phyloP scores from a whole-genome alignment of 2,113 vertebrate genomes.

The Oenanthe oenanthe region DNA sequence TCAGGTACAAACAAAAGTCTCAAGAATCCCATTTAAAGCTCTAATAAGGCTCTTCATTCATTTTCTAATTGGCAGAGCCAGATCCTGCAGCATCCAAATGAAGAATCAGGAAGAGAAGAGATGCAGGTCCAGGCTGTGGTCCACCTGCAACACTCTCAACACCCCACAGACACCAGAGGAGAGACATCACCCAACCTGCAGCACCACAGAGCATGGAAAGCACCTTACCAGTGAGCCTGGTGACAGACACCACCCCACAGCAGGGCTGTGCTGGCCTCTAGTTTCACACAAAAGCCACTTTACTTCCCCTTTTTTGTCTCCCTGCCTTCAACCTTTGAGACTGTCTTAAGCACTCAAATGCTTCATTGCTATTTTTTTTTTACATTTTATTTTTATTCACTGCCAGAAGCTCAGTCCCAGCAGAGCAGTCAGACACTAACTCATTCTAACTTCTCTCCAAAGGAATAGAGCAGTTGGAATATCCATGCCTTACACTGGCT shows the following conservation, averaged over 20 bases:
- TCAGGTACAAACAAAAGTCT: conserved; percentile 66
- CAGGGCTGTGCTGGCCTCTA: not conserved
- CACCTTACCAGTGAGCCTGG: not conserved
- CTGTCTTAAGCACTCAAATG: not conserved
- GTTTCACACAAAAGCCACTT: not conserved
- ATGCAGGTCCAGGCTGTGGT: not conserved
- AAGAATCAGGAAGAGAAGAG: not conserved
- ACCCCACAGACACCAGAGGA: not conserved
- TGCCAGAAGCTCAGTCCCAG: not conserved
- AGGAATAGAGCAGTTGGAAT: not conserved
- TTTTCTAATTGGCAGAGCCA: conserved; percentile 43
- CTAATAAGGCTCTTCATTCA: conserved; percentile 47
- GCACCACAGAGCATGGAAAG: not conserved
- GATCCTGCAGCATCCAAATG: not conserved
- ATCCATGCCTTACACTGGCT: not conserved
- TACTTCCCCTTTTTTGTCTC: not conserved
- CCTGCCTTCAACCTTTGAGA: not conserved
- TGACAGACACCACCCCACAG: not conserved
- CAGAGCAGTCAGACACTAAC: not conserved
- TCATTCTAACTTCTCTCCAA: not conserved
- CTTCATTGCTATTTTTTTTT: accelerated
- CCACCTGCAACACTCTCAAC: not conserved
- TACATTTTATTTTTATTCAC: not conserved
- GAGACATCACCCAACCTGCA: not conserved
- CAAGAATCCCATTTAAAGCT: conserved; percentile 59